Evolutionary conservation across 2,888 invertebrate species (phyloP).

Genomic region (Cheiracanthium punctorium): DNA sequence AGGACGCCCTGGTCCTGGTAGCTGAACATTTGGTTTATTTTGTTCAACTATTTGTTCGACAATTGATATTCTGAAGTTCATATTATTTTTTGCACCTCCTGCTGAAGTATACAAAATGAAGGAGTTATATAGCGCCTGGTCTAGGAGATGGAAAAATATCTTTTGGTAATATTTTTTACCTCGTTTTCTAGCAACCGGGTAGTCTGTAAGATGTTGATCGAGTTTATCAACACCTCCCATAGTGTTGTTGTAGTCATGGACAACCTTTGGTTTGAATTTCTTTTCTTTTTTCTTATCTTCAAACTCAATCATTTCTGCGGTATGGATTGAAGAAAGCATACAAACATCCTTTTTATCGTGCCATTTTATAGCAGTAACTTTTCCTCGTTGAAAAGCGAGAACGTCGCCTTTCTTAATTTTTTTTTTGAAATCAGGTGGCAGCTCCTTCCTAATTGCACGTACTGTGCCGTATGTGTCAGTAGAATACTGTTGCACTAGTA

Average conservation of each 20-base stretch:
- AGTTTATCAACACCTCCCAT: too few relatives aligned
- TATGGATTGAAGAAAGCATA: not conserved
- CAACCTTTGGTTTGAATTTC: not conserved
- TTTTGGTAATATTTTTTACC: not conserved
- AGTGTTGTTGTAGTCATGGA: slow-evolving; percentile 1
- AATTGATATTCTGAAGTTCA: too few relatives aligned
- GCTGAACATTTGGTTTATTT: too few relatives aligned
- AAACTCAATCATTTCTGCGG: not conserved
- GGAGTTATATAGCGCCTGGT: not conserved
- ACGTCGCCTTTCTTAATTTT: slow-evolving; percentile 18
- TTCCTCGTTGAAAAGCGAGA: not conserved
- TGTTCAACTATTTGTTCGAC: too few relatives aligned
- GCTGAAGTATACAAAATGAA: not conserved
- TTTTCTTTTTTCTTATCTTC: slow-evolving; percentile 9
- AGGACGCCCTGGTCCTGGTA: too few relatives aligned
- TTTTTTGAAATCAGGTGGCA: not conserved
- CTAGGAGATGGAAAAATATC: not conserved
- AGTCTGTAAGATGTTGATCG: not conserved
- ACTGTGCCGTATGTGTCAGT: slow-evolving; percentile 13
- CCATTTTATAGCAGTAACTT: not conserved
- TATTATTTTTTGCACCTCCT: not conserved
- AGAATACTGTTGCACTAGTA: slow-evolving; percentile 12
- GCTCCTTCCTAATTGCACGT: not conserved
- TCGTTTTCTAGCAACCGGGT: not conserved
- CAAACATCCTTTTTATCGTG: not conserved